These are phyloP conservation scores for Margarornis squamiger DNA, from an alignment of 2,797 vertebrate species.

Conservation along the genomic window DNA sequence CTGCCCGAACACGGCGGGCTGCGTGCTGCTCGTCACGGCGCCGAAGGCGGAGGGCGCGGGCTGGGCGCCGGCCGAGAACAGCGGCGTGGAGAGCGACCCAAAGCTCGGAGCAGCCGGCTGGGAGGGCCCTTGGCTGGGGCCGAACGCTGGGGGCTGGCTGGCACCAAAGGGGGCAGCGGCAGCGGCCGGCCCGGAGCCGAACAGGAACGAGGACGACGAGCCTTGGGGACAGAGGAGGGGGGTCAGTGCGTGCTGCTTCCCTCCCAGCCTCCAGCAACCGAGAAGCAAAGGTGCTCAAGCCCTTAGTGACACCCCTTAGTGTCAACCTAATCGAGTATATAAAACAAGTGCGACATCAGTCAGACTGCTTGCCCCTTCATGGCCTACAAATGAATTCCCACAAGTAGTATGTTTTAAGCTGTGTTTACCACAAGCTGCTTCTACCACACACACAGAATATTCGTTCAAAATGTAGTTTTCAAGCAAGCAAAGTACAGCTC, in stretches of 20 bases:
- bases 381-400: not conserved
- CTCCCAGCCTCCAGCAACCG: not conserved
- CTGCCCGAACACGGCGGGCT: constrained; percentile 85
- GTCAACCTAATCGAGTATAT: not conserved
- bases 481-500: not conserved
- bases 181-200: constrained; percentile 80
- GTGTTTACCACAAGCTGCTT: not conserved
- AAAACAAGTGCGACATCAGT: not conserved
- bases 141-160: constrained; percentile 84
- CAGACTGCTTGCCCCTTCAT: not conserved
- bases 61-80: constrained; percentile 83
- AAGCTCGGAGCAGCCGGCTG: constrained; percentile 81
- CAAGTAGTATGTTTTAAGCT: not conserved
- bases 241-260: not conserved
- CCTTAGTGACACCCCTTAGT: not conserved
- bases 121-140: constrained; percentile 74
- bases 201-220: constrained; percentile 78
- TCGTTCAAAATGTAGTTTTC: not conserved
- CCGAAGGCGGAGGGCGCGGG: constrained; percentile 84
- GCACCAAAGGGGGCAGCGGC: constrained; percentile 77
- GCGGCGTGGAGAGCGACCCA: constrained; percentile 75
- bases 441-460: not conserved
- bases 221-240: constrained; percentile 38
- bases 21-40: constrained; percentile 79
- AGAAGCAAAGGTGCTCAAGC: not conserved